Base-by-base conservation (phyloP, 1,140 invertebrate species). In the Drosophila ambigua region DNA sequence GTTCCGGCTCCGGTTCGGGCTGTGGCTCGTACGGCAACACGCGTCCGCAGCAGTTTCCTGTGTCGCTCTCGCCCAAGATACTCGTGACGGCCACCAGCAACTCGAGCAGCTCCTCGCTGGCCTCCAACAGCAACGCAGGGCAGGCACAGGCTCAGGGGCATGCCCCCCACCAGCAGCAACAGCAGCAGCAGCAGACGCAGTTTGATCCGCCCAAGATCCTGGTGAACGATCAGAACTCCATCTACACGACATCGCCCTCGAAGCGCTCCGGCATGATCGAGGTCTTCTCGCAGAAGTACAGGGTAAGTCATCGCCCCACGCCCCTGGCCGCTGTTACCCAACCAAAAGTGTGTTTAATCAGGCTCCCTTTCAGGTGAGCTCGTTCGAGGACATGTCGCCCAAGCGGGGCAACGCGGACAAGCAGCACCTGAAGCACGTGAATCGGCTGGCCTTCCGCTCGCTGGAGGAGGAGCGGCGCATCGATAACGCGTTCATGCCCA, bases 171-270 rank as follows among this genome's bases (percentile, higher is more conserved):
- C 80, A 77, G 31, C 78, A 79, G 11, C 72, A 72, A 4, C 72
- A 79, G 2, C 79, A 67, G 8, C 77, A 74, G 28, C 87, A 84
- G 45, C 90, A n/a, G n/a, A n/a, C n/a, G n/a, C n/a, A 90, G 54
- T 91, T 92, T 28, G 91, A 92, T 87, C 91, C 91, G 77, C 91
- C 91, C 71, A 92, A 92, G 65, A 91, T 92, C 44, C 75, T 92
- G 7, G 91, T 92, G 7, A 92, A 92, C 55, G 91, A 92, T 83
- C 91, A 92, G 77, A 92, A 91, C 50, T 92, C 90, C 20, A 91
- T 92, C n/a, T 92, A 92, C 41, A 92, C 91, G 45, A 92, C 91
- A 41, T 92, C 91, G 63, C 91, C 91, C 41, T 91, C 91, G 9
- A 92, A 92, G 53, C 79, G 84, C 54, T 87, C 79, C 45, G 90